A percentile compares a stretch with the other conserved stretches of the same genome.
Evolutionary conservation across 2,797 vertebrate species (phyloP).

Genomic region (Propithecus deckenii): DNA sequence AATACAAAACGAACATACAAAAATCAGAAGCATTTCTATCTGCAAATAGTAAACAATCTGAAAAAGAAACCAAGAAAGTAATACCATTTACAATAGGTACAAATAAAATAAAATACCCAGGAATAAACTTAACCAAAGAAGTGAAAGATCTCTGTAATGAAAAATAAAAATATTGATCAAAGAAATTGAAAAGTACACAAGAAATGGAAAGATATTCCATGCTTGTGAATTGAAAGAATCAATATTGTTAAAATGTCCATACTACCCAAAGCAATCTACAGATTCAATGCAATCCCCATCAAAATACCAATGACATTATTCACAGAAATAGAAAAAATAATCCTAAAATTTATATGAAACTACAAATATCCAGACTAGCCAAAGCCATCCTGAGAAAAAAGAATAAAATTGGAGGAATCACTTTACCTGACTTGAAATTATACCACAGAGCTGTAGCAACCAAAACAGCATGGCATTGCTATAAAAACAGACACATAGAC

Average conservation of each 20-base stretch:
- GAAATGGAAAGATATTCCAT: background rate
- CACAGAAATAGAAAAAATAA: background rate
- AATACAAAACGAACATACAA: background rate
- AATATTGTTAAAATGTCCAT: background rate
- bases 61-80: background rate
- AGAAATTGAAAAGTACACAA: background rate
- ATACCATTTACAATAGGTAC: background rate
- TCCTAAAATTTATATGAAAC: background rate
- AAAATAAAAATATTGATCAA: background rate
- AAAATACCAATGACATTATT: background rate
- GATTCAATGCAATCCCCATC: background rate
- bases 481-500: background rate
- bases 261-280: background rate
- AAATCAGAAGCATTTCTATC: background rate
- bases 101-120: background rate
- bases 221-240: background rate
- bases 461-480: background rate
- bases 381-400: background rate
- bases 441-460: background rate
- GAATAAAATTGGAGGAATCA: background rate
- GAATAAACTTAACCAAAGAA: background rate
- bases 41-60: background rate
- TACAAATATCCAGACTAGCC: background rate
- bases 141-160: background rate
- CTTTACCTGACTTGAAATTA: background rate